Base-by-base conservation (phyloP, 2,888 invertebrate species). In the Helleia helle region DNA sequence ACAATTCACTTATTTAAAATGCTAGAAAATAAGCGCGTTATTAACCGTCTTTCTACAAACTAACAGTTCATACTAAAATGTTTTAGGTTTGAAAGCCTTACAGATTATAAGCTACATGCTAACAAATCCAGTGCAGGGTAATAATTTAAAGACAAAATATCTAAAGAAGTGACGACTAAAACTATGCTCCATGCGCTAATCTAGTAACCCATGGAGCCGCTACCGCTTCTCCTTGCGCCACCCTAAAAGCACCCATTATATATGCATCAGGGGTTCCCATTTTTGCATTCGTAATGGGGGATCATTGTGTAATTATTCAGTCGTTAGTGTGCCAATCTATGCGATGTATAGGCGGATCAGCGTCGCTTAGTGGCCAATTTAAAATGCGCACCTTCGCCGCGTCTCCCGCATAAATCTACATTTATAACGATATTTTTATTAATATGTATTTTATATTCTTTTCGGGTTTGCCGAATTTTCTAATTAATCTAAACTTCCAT, bases 221-320 rank as follows among this genome's bases (percentile, higher is more conserved):
- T 11, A 40, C 36, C 47, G 45, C 47, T 41, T 7, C 29, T 30
- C 46, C 67, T 71, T 59, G 59, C 44, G 50, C 62, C 65, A 54
- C 48, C 31, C 46, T 49, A 52, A 57, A 59, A 52, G 52, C 51
- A 43, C 47, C 34, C 60, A 73, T 79, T 80, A 71, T 60, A 70
- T 72, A 80, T 79, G 77, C 79, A 77, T 69, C 71, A 56, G 59
- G 60, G 69, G 58, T 62, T 65, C 62, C 65, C 72, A 75, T 81
- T 83, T 81, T 83, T 81, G 81, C 80, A 83, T 81, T 71, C 67
- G 72, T 79, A 80, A 80, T 79, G 62, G 65, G 34, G 71, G 71
- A 79, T 81, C 77, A 76, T 71, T 70, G 67, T 71, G 76, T 76
- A 79, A 83, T 83, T 81, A 83, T 79, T 77, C 79, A 65, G 62